Conservation (phyloP, 2,888 invertebrate genomes). For the Taphrorychus bicolor region DNA sequence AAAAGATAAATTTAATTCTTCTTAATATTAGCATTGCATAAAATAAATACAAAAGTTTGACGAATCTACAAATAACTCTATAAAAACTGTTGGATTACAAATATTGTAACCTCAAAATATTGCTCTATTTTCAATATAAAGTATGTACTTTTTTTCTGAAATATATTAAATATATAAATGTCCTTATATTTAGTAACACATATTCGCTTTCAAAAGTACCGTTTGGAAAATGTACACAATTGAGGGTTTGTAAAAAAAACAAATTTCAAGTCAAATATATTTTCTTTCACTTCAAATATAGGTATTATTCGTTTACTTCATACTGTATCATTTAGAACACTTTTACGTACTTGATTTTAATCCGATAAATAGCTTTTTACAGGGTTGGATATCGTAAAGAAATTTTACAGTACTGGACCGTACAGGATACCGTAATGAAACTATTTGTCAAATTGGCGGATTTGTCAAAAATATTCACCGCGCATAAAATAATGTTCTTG, state of each 20-base stretch:
- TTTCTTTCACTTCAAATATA: too few relatives aligned
- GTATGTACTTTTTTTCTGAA: conserved; percentile 48
- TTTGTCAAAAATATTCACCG: too few relatives aligned
- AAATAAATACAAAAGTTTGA: conserved; percentile 61
- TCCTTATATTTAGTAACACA: conserved; percentile 60
- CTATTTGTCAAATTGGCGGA: too few relatives aligned
- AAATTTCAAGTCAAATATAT: too few relatives aligned
- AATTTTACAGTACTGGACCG: too few relatives aligned
- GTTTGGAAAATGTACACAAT: conserved; percentile 53
- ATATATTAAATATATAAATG: conserved; percentile 53
- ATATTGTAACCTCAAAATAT: conserved; percentile 55
- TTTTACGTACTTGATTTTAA: too few relatives aligned
- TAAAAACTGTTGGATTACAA: conserved; percentile 58
- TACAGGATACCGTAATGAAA: too few relatives aligned
- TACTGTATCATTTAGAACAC: too few relatives aligned
- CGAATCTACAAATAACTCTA: conserved; percentile 49
- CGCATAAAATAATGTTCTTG: too few relatives aligned
- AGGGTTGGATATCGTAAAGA: too few relatives aligned
- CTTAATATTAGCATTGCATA: conserved; percentile 56
- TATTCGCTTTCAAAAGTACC: conserved; percentile 54
- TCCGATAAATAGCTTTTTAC: too few relatives aligned
- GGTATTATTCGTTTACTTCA: too few relatives aligned
- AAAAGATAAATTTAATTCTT: conserved; percentile 47
- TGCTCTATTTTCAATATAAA: conserved; percentile 54
- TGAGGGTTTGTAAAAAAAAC: conserved; percentile 13